Conservation (phyloP, 2,113 vertebrate species). For the Xiphophorus hellerii region DNA sequence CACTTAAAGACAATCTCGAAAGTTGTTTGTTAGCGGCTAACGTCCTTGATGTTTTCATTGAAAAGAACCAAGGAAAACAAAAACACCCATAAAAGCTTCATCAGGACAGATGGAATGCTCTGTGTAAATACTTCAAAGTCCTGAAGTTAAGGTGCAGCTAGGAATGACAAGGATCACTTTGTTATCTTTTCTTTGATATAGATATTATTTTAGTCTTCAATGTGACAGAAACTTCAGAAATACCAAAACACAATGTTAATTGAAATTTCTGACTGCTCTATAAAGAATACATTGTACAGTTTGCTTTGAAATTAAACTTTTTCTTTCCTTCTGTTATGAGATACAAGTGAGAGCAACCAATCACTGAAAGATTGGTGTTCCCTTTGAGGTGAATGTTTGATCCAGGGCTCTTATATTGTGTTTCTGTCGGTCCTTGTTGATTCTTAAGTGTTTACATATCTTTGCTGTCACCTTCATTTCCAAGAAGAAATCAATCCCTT, state of each 20-base stretch:
- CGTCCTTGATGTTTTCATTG: constrained; percentile 11
- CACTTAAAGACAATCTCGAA: neutral
- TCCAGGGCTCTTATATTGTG: neutral
- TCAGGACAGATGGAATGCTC: neutral
- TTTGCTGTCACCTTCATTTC: constrained; percentile 26
- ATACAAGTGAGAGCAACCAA: neutral
- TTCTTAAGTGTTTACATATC: constrained; percentile 21
- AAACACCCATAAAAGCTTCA: constrained; percentile 4
- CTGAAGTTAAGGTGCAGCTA: neutral
- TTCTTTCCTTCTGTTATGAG: neutral
- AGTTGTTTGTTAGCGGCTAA: neutral
- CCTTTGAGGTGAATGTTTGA: neutral
- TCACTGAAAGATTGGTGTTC: neutral
- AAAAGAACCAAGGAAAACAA: neutral
- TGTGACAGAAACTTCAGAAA: neutral
- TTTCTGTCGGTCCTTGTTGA: neutral
- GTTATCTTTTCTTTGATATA: neutral
- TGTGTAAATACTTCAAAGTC: neutral
- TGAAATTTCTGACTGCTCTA: neutral
- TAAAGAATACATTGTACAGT: neutral
- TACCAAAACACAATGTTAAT: neutral
- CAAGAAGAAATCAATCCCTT: constrained; percentile 35
- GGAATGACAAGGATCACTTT: neutral
- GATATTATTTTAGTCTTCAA: neutral
- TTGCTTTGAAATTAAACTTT: constrained; percentile 1